A percentile compares a stretch with the other conserved stretches of the same genome.
These are phyloP conservation scores for Hylia prasina DNA, from an alignment of 2,113 vertebrate species.

Conservation along the genomic window DNA sequence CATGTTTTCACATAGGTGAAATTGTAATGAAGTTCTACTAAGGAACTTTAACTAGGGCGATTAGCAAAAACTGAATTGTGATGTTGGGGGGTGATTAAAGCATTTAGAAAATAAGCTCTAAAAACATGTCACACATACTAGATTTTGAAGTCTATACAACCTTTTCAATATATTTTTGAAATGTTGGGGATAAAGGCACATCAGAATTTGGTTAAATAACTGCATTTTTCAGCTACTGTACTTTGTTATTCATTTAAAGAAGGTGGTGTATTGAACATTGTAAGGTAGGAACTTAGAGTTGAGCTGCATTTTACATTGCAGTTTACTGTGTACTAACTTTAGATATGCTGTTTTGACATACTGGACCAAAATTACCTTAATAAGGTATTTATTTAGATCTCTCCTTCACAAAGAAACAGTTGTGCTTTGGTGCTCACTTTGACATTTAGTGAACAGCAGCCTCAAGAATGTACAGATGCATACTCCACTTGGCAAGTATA, in stretches of 20 bases:
- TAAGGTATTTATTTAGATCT: not conserved
- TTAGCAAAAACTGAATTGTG: not conserved
- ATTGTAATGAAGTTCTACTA: not conserved
- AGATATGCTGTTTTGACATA: not conserved
- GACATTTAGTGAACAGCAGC: constrained; percentile 2
- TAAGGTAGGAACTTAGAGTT: not conserved
- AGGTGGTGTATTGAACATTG: not conserved
- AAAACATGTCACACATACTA: not conserved
- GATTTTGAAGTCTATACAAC: not conserved
- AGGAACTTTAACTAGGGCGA: not conserved
- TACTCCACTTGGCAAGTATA: not conserved
- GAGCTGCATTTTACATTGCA: not conserved
- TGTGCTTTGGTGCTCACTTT: not conserved
- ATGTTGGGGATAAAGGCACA: not conserved
- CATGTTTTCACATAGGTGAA: not conserved
- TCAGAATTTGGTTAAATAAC: not conserved
- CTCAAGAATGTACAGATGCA: not conserved
- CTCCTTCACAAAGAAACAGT: not conserved
- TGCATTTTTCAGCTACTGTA: not conserved
- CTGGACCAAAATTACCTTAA: not conserved
- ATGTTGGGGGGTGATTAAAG: not conserved
- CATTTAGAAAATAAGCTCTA: not conserved
- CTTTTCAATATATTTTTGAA: not conserved
- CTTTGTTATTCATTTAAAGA: not conserved
- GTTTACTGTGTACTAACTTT: not conserved